Evolutionary conservation across 2,113 vertebrate species (phyloP).

Genomic region (Aythya baeri): DNA sequence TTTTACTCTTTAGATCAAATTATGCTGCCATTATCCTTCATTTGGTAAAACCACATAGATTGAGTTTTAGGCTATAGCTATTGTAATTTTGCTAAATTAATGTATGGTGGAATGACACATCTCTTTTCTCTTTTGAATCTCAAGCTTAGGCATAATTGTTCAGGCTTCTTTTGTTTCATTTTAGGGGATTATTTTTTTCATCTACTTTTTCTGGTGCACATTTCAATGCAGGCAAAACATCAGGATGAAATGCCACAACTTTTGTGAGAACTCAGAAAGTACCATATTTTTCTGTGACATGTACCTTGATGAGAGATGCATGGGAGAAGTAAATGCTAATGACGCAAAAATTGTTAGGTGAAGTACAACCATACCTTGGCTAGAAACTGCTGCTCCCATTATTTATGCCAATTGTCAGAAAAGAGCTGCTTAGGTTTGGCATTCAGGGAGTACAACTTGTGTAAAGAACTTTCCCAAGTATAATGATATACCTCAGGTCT

Average conservation of each 20-base stretch:
- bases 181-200: background rate
- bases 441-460: background rate
- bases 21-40: background rate
- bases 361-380: background rate
- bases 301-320: background rate
- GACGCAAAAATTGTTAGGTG: background rate
- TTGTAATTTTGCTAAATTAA: background rate
- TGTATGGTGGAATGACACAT: background rate
- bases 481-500: background rate
- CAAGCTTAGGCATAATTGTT: background rate
- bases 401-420: background rate
- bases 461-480: background rate
- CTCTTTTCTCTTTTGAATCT: background rate
- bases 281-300: fast-evolving
- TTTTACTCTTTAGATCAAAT: background rate
- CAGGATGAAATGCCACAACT: background rate
- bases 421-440: background rate
- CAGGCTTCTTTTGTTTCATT: background rate
- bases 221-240: background rate
- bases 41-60: background rate
- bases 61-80: background rate
- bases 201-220: fast-evolving
- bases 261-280: background rate
- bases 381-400: background rate
- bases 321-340: background rate